Evolutionary conservation across 1,140 invertebrate genomes (phyloP).

Genomic region (Alviniconcha marisindica): DNA sequence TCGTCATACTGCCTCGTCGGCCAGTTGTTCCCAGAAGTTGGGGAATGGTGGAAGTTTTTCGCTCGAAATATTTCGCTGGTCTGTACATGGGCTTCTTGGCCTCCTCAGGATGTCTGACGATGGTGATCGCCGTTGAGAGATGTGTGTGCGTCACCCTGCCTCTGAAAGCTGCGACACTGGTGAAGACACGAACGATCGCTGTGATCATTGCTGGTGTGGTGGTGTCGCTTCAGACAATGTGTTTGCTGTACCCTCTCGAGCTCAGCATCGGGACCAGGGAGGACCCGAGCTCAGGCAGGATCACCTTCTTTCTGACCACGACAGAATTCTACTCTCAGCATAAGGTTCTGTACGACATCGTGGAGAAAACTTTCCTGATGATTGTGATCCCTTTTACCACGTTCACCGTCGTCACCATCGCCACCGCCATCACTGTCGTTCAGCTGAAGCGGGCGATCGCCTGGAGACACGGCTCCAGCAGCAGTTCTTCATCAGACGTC

Average conservation of each 20-base stretch:
- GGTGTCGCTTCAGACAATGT: neutral
- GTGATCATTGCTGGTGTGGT: neutral
- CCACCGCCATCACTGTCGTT: slow-evolving; percentile 26
- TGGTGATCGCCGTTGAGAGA: slow-evolving; percentile 7
- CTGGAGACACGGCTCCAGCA: neutral
- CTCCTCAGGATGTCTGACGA: slow-evolving; percentile 21
- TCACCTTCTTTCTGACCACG: neutral
- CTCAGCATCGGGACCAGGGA: neutral
- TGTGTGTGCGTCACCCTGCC: slow-evolving; percentile 26
- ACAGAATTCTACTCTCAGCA: neutral
- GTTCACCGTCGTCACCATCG: neutral
- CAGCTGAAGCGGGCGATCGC: neutral
- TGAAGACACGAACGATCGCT: slow-evolving; percentile 1
- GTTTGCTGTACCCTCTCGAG: neutral
- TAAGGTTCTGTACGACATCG: neutral
- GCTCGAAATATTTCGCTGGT: slow-evolving; percentile 18
- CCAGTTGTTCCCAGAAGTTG: neutral
- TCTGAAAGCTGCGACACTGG: neutral
- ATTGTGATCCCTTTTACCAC: neutral
- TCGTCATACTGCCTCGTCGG: neutral
- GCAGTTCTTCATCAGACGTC: no score
- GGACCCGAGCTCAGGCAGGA: neutral
- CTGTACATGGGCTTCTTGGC: neutral
- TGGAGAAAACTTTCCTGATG: neutral
- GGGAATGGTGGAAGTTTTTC: slow-evolving; percentile 29